Evolutionary conservation across 2,888 invertebrate genomes (phyloP), one percentile per base, ranked within the genome.

Genomic region (Piscicola geometra): DNA sequence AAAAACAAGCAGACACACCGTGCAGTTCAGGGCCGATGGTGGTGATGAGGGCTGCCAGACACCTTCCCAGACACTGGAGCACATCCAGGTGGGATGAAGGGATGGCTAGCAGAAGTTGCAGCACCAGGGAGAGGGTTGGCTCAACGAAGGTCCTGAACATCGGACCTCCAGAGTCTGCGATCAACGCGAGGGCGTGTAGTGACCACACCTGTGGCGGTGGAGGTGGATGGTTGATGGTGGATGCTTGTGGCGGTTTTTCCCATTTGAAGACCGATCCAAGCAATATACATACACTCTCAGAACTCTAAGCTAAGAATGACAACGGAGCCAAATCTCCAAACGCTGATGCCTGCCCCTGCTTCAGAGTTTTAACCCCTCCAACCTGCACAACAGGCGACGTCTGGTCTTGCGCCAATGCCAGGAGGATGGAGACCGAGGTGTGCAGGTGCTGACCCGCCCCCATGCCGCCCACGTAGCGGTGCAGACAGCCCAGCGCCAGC

Each of bases 91-190:
- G 90, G 76, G 92, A 92, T 56, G 94, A 92, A 3, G 95, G 93
- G n/a, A 95, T 93, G 75, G 90, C 91, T 78, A 96, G 88, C 74
- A 96, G 87, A 75, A 97, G 88, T 83, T 94, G 94, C 77, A 99
- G 87, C n/a, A 93, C 91, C 72, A 96, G 88, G 15, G 92, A 92
- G 75, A 99, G 88, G 0, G 94, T 92, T 0, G 95, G 93, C 83
- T 99, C 98, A 28, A 98, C 96, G 86, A 95, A 99, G 35, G 93
- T 91, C 32, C 97, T 90, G 88, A 99, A 99, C 95, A 99, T 97
- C 0, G 99, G 98, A 0, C 99, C 99, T 0, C 98, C 96, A 0
- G 97, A 96, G 86, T 98, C 97, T 1, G 95, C 96, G 77, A 99
- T 92, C 79, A 98, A 89, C 0, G 95, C 93, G 33, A 99, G 87